Percentiles rank a stretch among this genome's conserved stretches.
These are phyloP conservation scores for Scalopus aquaticus DNA, from an alignment of 2,113 vertebrate genomes.

Conservation along the genomic window DNA sequence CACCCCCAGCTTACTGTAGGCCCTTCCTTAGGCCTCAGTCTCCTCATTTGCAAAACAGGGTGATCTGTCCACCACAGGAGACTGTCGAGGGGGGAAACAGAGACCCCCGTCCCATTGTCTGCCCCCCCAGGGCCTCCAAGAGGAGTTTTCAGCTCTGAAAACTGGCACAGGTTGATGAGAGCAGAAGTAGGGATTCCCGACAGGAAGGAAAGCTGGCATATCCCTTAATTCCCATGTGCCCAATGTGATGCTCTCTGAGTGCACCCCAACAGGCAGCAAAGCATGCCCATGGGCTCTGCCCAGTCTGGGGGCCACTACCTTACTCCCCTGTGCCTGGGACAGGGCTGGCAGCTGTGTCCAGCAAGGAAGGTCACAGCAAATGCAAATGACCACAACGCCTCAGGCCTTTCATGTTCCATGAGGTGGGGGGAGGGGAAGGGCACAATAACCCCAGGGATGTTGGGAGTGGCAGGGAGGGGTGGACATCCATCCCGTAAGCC, in stretches of 20 bases:
- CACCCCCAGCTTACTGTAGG: not conserved
- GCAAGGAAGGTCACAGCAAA: no score
- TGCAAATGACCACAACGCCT: not conserved
- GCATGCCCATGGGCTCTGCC: not conserved
- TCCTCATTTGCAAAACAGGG: not conserved
- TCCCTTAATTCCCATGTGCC: not conserved
- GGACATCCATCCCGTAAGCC: not conserved
- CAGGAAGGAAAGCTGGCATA: rapidly evolving
- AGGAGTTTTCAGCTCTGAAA: not conserved
- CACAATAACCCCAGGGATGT: not conserved
- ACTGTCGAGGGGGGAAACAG: not conserved
- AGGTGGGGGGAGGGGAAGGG: not conserved
- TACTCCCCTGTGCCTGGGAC: not conserved
- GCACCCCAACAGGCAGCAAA: not conserved
- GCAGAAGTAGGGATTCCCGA: not conserved
- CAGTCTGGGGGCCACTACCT: not conserved
- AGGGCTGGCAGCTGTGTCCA: not conserved
- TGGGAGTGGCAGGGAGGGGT: not conserved
- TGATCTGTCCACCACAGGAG: not conserved
- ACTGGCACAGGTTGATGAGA: not conserved
- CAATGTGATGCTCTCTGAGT: not conserved
- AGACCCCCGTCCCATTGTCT: rapidly evolving
- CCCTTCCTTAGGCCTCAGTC: not conserved
- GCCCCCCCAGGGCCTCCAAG: no score
- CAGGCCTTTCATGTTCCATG: not conserved